These are phyloP conservation scores for Takifugu flavidus DNA, from an alignment of 2,113 vertebrate species.

Conservation along the genomic window DNA sequence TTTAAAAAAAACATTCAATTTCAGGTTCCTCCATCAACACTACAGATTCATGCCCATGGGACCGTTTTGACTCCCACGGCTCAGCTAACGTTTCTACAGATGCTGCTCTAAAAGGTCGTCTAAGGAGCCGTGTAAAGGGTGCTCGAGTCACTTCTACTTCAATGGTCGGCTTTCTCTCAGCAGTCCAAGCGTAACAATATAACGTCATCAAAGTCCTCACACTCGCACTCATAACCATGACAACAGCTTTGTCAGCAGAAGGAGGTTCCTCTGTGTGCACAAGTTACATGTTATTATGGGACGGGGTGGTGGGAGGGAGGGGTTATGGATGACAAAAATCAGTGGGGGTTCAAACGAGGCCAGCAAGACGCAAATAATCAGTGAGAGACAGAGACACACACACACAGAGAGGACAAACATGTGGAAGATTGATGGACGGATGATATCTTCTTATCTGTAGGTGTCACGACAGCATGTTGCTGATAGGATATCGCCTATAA, in stretches of 20 bases:
- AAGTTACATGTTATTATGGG: not conserved
- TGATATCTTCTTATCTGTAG: conserved; percentile 36
- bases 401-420: conserved; percentile 11
- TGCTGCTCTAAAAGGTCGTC: not conserved
- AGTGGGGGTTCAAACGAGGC: not conserved
- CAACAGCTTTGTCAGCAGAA: conserved; percentile 54
- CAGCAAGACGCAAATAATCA: conserved; percentile 1
- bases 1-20: no score
- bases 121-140: not conserved
- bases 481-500: conserved; percentile 43
- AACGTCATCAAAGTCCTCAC: conserved; percentile 22
- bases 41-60: no score
- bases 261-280: conserved; percentile 33
- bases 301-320: not conserved
- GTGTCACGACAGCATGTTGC: conserved; percentile 35
- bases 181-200: conserved; percentile 20
- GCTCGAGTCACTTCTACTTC: not conserved
- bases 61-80: no score
- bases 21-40: no score
- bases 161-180: not conserved
- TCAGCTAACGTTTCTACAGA: not conserved
- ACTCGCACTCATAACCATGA: conserved; percentile 43
- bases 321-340: not conserved
- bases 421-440: conserved; percentile 25
- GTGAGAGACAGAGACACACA: not conserved